A percentile compares a stretch with the other conserved stretches of the same genome.
phyloP scores from a whole-genome alignment of 2,888 invertebrate species.

The Hirtodrosophila duncani region DNA sequence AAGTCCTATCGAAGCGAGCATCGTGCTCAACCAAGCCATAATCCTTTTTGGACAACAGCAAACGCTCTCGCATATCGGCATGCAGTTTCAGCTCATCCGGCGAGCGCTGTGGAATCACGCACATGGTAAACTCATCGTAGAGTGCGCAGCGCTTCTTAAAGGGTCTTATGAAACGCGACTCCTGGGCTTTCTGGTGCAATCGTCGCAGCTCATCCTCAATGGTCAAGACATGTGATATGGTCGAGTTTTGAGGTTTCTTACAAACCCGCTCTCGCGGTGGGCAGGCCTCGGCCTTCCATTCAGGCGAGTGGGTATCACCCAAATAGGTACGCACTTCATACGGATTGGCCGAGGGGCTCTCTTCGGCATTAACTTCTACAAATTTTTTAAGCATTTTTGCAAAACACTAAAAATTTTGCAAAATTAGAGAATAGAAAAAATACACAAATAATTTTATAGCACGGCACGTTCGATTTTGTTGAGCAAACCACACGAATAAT shows the following conservation, averaged over 20 bases:
- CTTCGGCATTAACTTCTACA: conserved; percentile 64
- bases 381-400: conserved; percentile 73
- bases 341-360: conserved; percentile 67
- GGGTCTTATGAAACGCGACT: conserved; percentile 57
- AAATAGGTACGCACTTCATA: conserved; percentile 73
- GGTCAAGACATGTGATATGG: conserved; percentile 65
- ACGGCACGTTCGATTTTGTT: conserved; percentile 18
- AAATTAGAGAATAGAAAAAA: conserved; percentile 10
- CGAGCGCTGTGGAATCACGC: conserved; percentile 62
- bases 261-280: conserved; percentile 54
- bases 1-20: conserved; percentile 31
- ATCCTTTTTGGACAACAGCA: conserved; percentile 40
- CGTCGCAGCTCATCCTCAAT: conserved; percentile 71
- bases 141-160: conserved; percentile 51
- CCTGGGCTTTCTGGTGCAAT: conserved; percentile 60
- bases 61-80: conserved; percentile 59
- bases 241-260: conserved; percentile 46
- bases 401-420: conserved; percentile 43
- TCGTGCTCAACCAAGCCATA: conserved; percentile 54
- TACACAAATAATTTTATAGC: conserved; percentile 43
- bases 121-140: conserved; percentile 55
- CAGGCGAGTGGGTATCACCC: conserved; percentile 48
- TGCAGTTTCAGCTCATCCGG: conserved; percentile 55
- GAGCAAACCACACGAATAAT: conserved; percentile 10
- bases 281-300: conserved; percentile 60